These are phyloP conservation scores for Stomorhina lunata DNA, from an alignment of 2,888 invertebrate species.

Conservation along the genomic window DNA sequence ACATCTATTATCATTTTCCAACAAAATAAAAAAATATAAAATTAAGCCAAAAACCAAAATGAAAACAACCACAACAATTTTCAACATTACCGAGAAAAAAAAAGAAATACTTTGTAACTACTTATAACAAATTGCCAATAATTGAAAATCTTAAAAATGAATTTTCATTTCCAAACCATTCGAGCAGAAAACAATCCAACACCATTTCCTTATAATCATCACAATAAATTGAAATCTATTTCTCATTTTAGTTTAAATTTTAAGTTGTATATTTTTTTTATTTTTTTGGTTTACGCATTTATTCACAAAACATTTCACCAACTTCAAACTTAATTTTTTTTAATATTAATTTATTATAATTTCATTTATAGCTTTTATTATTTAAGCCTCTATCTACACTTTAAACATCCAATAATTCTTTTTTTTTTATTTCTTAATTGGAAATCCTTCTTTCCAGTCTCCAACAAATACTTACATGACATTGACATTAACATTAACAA, in stretches of 20 bases:
- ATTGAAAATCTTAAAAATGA: slow-evolving; percentile 51
- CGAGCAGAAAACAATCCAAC: slow-evolving; percentile 22
- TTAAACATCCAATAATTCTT: too few species aligned
- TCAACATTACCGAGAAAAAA: slow-evolving; percentile 16
- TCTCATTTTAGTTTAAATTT: slow-evolving; percentile 19
- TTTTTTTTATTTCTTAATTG: too few species aligned
- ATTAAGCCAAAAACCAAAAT: slow-evolving; percentile 41
- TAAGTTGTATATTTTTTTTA: slow-evolving; percentile 23
- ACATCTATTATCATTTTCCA: slow-evolving; percentile 45
- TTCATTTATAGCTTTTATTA: too few species aligned
- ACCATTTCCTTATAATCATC: slow-evolving; percentile 32
- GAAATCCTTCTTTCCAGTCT: too few species aligned
- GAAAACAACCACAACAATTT: slow-evolving; percentile 15
- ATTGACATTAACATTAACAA: slow-evolving; percentile 1
- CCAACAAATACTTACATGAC: not conserved
- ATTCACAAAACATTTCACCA: too few species aligned
- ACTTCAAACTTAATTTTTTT: too few species aligned
- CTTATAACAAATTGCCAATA: slow-evolving; percentile 17
- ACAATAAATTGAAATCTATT: not conserved
- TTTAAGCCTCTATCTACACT: too few species aligned
- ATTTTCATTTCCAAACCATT: slow-evolving; percentile 41
- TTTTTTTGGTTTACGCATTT: slow-evolving; percentile 1
- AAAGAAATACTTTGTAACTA: slow-evolving; percentile 3
- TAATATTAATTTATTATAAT: too few species aligned
- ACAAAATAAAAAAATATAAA: slow-evolving; percentile 38